Conservation (phyloP, 2,888 invertebrate species). For the Drosophila pseudotakahashii region DNA sequence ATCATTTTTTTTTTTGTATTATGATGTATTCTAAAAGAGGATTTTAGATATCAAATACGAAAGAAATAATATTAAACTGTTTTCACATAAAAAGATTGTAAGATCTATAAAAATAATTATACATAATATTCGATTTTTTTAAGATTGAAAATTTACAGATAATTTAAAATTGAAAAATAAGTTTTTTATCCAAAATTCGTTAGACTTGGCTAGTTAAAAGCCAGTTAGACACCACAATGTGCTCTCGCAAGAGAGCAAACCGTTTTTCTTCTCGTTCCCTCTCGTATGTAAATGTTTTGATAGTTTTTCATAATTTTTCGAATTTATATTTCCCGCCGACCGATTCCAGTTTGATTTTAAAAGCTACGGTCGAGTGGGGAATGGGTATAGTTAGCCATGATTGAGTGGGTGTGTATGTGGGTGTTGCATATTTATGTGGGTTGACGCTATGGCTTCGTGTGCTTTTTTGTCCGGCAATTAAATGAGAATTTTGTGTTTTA, state of each 20-base stretch:
- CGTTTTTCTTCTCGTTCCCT: conserved; percentile 23
- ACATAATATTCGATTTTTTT: no score
- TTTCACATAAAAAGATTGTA: no score
- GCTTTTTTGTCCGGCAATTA: conserved; percentile 74
- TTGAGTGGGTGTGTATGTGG: conserved; percentile 30
- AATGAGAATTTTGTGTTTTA: conserved; percentile 67
- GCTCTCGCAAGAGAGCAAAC: conserved; percentile 15
- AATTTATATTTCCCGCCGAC: conserved; percentile 31
- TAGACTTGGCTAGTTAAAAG: background rate
- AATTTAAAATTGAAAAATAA: background rate
- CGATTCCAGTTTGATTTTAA: conserved; percentile 67
- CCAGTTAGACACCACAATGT: conserved; percentile 3
- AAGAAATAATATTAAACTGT: no score
- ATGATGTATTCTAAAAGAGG: no score
- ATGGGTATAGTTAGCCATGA: conserved; percentile 8
- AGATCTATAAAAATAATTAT: background rate
- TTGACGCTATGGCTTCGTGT: conserved; percentile 39
- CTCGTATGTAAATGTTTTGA: conserved; percentile 79
- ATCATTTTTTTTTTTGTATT: no score
- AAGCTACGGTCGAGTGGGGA: conserved; percentile 1
- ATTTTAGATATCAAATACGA: no score
- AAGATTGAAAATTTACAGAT: no score
- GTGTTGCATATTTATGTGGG: conserved; percentile 67
- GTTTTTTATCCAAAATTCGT: background rate
- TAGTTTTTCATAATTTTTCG: conserved; percentile 77